Base-by-base conservation (phyloP, 2,888 invertebrate genomes). In the Oscheius sp. region DNA sequence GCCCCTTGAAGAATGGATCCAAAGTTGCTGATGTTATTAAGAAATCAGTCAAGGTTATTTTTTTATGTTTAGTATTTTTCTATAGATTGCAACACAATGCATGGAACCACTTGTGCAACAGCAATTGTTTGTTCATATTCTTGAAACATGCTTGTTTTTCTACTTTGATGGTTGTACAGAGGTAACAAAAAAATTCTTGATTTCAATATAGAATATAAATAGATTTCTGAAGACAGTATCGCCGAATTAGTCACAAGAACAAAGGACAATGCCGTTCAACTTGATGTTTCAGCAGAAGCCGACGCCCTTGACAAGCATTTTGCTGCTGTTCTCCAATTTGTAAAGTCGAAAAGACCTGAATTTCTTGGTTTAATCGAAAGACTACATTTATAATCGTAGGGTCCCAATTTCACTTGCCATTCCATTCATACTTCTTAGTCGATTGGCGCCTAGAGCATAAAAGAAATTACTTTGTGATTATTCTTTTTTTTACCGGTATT, bases 41-140 rank as follows among this genome's bases (percentile, higher is more conserved):
- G 88, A 96, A 95, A 87, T 94, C 94, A 9, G 92, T 94, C 3
- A 91, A 94, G 71, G 73, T 71, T 17, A 12, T 41, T 41, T 3
- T 41, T 41, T 33, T 28, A 14, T 14, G 30, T 67, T 36, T 33
- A 49, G n/a, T 20, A 22, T 9, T 70, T 67, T n/a, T 12, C 12
- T 41, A 20, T 32, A 72, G 66, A 95, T 97, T 68, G 94, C 95
- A 0, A 93, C 93, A 78, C 96, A 98, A 85, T 97, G 97, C 85
- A 94, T 99, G 93, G 98, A 99, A 88, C 91, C 91, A 20, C 92
- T 93, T 2, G 95, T 96, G 5, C 96, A 97, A 89, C 94, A 95
- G 24, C 96, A 97, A 86, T 90, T 99, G 44, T 92, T 94, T 86
- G 94, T 95, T 3, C 97, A 97, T 87, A 90, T 98, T 5, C 89